Percentiles rank a stretch among this genome's conserved stretches.
Conservation (phyloP, 2,113 vertebrate genomes). For the Cryptotis parvus region DNA sequence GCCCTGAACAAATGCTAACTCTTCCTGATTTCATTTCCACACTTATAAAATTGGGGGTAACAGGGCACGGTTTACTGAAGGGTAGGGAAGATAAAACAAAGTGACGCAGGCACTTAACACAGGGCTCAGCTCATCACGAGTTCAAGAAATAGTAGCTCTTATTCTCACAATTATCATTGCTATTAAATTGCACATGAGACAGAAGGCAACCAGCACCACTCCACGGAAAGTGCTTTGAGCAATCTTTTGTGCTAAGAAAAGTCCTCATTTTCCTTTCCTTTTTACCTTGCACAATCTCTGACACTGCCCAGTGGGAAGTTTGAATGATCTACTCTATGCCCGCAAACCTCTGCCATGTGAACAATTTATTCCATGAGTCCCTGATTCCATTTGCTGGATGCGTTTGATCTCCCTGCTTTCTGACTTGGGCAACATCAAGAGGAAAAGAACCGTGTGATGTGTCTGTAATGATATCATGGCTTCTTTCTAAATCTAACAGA, state of each 20-base stretch:
- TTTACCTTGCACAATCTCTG: neutral
- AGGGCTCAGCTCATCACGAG: neutral
- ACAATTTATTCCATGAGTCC: neutral
- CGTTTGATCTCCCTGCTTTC: neutral
- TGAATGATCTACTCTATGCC: neutral
- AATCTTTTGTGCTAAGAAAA: neutral
- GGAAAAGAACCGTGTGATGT: neutral
- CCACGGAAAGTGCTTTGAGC: neutral
- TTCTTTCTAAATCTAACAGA: slow-evolving; percentile 14
- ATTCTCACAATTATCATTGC: neutral
- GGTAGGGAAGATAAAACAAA: neutral
- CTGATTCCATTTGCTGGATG: neutral
- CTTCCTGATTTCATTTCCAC: slow-evolving; percentile 12
- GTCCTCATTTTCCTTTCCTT: neutral
- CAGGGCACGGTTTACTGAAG: neutral
- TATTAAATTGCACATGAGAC: neutral
- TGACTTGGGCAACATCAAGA: neutral
- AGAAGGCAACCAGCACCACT: neutral
- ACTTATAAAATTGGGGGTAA: neutral
- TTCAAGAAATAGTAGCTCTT: neutral
- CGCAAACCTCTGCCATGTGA: neutral
- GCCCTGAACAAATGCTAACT: neutral
- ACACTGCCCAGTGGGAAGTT: neutral
- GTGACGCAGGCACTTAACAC: neutral
- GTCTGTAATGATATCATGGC: neutral